These are phyloP conservation scores for Sinella curviseta DNA, from an alignment of 1,140 invertebrate genomes.

Conservation along the genomic window DNA sequence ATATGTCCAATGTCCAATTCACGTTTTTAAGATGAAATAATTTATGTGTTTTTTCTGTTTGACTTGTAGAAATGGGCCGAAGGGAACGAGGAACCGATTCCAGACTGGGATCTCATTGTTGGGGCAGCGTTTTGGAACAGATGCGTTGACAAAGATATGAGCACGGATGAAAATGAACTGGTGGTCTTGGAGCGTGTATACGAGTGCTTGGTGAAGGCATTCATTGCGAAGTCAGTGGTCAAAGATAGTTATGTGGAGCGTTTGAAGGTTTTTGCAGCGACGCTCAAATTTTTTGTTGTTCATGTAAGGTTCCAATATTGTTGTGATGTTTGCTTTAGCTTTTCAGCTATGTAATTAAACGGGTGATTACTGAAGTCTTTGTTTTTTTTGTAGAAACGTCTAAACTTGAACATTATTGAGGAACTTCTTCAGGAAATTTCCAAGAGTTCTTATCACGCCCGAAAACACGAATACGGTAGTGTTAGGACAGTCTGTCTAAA, in stretches of 20 bases:
- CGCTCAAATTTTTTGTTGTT: not conserved
- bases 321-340: not conserved
- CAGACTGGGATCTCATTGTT: not conserved
- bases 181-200: not conserved
- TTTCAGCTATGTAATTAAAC: not conserved
- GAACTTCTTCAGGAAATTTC: not conserved
- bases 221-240: not conserved
- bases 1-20: not conserved
- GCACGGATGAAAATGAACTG: not conserved
- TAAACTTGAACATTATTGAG: not conserved
- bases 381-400: not conserved
- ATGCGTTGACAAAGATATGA: not conserved
- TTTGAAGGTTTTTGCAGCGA: not conserved
- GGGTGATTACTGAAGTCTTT: no score
- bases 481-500: not conserved
- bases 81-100: not conserved
- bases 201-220: not conserved
- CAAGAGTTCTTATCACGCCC: not conserved
- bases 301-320: not conserved
- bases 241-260: not conserved
- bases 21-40: not conserved
- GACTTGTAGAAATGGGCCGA: not conserved
- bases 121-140: conserved; percentile 7
- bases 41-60: not conserved
- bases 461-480: not conserved